Evolutionary conservation across 2,888 invertebrate species (phyloP).

Genomic region (Pachydiplax longipennis): DNA sequence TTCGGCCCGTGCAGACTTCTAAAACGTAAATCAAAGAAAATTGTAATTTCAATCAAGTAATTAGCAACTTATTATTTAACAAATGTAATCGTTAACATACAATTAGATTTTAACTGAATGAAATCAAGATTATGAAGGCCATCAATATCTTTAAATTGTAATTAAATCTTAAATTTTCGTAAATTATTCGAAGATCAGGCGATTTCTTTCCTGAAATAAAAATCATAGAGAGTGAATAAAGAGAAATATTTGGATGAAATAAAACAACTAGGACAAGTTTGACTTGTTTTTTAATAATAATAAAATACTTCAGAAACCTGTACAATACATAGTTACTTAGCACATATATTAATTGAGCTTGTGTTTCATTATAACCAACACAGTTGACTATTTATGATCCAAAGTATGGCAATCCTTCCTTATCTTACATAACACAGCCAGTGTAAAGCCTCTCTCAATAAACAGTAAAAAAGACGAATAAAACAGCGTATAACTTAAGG

Average conservation of each 20-base stretch:
- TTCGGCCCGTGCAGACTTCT: no score
- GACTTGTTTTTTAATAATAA: constrained; percentile 34
- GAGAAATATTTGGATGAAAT: not conserved
- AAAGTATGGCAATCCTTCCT: constrained; percentile 34
- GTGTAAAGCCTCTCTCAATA: constrained; percentile 41
- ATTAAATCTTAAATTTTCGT: no score
- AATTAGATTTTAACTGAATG: no score
- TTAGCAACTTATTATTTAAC: no score
- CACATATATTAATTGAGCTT: constrained; percentile 39
- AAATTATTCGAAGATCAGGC: no score
- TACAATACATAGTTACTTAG: constrained; percentile 37
- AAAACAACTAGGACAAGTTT: not conserved
- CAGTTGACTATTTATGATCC: constrained; percentile 36
- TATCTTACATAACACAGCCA: constrained; percentile 44
- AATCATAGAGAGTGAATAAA: no score
- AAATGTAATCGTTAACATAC: no score
- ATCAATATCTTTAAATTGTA: no score
- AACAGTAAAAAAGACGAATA: constrained; percentile 25
- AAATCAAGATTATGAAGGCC: no score
- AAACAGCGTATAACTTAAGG: constrained; percentile 31
- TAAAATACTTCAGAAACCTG: constrained; percentile 43
- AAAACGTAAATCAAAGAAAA: no score
- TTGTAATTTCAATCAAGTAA: no score
- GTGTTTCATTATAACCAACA: constrained; percentile 38
- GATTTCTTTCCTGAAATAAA: no score